phyloP scores from a whole-genome alignment of 2,888 invertebrate genomes.

The Calameuta pallipes region DNA sequence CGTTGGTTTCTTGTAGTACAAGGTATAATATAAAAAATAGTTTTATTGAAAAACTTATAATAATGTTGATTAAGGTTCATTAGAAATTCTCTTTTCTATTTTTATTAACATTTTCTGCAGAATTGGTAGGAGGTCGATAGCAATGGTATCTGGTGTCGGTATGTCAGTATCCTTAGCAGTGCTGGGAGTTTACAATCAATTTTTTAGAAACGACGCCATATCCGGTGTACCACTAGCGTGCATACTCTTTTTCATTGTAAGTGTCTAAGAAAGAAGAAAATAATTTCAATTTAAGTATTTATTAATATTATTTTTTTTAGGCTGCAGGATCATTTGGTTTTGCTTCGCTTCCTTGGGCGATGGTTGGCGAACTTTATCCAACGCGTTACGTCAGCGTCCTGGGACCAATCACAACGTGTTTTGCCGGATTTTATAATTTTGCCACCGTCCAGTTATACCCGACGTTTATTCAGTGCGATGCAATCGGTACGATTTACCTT shows the following conservation, averaged over 20 bases:
- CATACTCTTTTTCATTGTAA: constrained; percentile 53
- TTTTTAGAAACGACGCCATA: constrained; percentile 41
- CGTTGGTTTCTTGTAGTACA: constrained; percentile 26
- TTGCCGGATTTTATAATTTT: constrained; percentile 67
- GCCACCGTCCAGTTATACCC: constrained; percentile 67
- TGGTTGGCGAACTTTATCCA: constrained; percentile 69
- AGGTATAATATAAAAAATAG: constrained; percentile 8
- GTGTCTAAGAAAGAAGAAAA: background rate
- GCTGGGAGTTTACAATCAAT: constrained; percentile 63
- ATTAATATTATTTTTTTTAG: constrained; percentile 27
- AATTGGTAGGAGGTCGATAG: constrained; percentile 69
- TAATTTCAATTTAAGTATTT: constrained; percentile 44
- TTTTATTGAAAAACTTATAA: background rate
- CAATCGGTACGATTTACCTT: constrained; percentile 47
- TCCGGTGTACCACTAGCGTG: constrained; percentile 48
- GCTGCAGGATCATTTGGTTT: constrained; percentile 66
- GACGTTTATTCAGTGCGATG: constrained; percentile 31
- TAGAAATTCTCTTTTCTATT: background rate
- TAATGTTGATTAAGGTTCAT: constrained; percentile 18
- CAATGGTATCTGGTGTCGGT: constrained; percentile 69
- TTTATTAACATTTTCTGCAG: constrained; percentile 51
- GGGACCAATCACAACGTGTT: constrained; percentile 63
- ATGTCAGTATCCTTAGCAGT: constrained; percentile 67
- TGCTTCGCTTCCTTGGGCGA: constrained; percentile 67
- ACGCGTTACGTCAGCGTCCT: constrained; percentile 66